phyloP scores from a whole-genome alignment of 2,797 vertebrate genomes.

The Spinibarbus caldwelli region DNA sequence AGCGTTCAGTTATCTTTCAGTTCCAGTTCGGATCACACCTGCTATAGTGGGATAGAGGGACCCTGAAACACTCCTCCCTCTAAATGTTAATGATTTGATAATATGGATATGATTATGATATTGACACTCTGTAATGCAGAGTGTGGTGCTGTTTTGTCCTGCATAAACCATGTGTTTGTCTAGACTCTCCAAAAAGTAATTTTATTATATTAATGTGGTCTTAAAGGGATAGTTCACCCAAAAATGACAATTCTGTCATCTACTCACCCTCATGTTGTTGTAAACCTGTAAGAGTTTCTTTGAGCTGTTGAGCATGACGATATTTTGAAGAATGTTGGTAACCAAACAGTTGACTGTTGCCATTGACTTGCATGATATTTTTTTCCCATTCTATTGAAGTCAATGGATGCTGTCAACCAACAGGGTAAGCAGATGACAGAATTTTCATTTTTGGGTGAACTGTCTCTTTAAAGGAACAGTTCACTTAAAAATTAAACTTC shows the following conservation, averaged over 20 bases:
- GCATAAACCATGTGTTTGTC: neutral
- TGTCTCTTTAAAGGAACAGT: neutral
- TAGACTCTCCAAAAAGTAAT: neutral
- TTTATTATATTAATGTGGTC: neutral
- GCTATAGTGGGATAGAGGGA: neutral
- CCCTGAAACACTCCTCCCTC: neutral
- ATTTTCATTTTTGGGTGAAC: neutral
- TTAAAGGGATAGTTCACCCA: neutral
- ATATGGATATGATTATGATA: neutral
- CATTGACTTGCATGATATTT: neutral
- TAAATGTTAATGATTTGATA: neutral
- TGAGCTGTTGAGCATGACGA: neutral
- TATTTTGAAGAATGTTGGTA: neutral
- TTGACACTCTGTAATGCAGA: neutral
- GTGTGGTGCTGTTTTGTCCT: slow-evolving; percentile 3
- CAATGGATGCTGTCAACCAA: neutral
- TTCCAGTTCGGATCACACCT: neutral
- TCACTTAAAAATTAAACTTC: neutral
- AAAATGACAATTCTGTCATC: neutral
- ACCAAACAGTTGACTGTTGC: neutral
- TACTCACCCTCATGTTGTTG: neutral
- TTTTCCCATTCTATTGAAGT: neutral
- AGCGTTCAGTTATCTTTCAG: slow-evolving; percentile 3
- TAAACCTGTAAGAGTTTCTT: neutral
- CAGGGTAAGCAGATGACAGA: neutral